Base-by-base conservation (phyloP, 2,888 invertebrate species). In the Epistrophella euchroma region DNA sequence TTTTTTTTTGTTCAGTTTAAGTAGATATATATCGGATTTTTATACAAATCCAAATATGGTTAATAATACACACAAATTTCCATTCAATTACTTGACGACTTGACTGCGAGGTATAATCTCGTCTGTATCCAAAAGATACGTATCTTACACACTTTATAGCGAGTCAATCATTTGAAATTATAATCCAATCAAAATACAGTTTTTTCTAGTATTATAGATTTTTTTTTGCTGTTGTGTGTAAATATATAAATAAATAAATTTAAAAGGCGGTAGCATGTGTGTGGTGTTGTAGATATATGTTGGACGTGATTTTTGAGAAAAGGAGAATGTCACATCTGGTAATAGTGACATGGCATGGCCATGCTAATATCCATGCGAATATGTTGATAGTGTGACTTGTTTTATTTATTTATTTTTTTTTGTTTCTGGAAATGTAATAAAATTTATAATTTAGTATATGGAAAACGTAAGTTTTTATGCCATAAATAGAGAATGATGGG, bases 121-220 rank as follows among this genome's bases (percentile, higher is more conserved):
- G 10, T n/a, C 6, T 55, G 17, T 50, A 43, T 40, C 52, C 37
- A 47, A 62, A 45, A 78, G 74, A 84, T 84, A 68, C 74, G 37
- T 79, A 84, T 84, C 84, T 75, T 58, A 74, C 64, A 78, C 62
- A 47, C 32, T 70, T 58, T 84, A 75, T 66, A 68, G 15, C 28
- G 79, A 75, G 79, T 62, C 80, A 77, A 85, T 80, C 72, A 85
- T 85, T 81, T 80, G 55, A 80, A 85, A 85, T 85, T 85, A 85
- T 85, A 85, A 85, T 85, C 80, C 73, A 80, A 80, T 84, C 71
- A 79, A 75, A 75, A 84, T 79, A 79, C 74, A 56, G 75, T 75
- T 78, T 83, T 64, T 32, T 68, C 7, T 25, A 62, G 15, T 40
- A 45, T 68, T 50, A 58, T 58, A 45, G 45, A 66, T 35, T 19